Evolutionary conservation across 2,113 vertebrate species (phyloP).

Genomic region (Micromys minutus): DNA sequence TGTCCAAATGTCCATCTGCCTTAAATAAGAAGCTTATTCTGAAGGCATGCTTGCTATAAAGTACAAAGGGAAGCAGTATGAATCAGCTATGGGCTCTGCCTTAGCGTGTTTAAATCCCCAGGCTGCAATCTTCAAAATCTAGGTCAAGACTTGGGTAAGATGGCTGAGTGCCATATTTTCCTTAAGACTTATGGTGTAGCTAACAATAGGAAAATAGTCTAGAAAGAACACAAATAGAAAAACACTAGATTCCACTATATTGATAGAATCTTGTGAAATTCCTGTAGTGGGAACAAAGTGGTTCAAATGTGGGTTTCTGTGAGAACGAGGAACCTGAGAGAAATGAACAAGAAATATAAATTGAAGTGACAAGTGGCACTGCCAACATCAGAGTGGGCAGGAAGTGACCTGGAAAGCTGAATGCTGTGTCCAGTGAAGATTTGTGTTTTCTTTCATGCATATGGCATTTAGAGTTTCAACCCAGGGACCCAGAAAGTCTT

Average conservation of each 20-base stretch:
- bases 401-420: neutral
- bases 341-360: neutral
- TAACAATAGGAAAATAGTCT: conserved; percentile 9
- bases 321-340: neutral
- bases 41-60: neutral
- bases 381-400: accelerated
- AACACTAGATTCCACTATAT: neutral
- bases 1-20: neutral
- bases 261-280: neutral
- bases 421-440: accelerated
- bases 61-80: neutral
- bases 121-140: conserved; percentile 11
- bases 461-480: too few species aligned
- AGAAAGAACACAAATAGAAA: neutral
- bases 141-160: conserved; percentile 38
- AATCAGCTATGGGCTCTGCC: neutral
- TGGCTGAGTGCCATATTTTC: neutral
- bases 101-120: neutral
- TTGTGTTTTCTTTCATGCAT: neutral
- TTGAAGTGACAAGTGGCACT: neutral
- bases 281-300: neutral
- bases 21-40: neutral
- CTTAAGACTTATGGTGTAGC: neutral
- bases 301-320: neutral
- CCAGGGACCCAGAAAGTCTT: too few species aligned